These are phyloP conservation scores for Triops cancriformis DNA, from an alignment of 1,140 invertebrate species.

Conservation along the genomic window DNA sequence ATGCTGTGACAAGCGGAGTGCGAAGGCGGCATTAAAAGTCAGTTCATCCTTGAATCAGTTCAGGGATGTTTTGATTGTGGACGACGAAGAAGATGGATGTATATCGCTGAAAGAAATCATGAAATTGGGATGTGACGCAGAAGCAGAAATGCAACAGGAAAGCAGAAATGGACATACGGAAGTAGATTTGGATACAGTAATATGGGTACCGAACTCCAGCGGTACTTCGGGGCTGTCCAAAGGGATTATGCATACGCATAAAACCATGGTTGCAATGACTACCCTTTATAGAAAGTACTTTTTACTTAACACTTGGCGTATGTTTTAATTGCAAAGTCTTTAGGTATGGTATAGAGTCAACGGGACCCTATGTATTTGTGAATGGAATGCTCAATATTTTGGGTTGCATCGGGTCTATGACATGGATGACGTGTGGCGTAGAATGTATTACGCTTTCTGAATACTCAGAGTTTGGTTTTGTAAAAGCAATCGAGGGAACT, in stretches of 20 bases:
- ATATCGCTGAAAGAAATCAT: neutral
- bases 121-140: neutral
- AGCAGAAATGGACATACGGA: neutral
- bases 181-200: conserved; percentile 16
- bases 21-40: neutral
- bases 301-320: neutral
- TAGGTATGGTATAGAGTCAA: neutral
- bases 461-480: neutral
- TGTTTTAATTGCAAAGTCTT: neutral
- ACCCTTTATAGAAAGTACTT: neutral
- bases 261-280: conserved; percentile 5
- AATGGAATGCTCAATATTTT: conserved; percentile 1
- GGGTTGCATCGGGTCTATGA: neutral
- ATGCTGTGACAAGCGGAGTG: neutral
- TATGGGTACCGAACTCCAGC: conserved; percentile 29
- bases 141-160: neutral
- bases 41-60: neutral
- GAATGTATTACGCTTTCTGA: neutral
- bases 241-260: conserved; percentile 35
- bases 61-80: neutral
- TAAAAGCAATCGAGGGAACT: neutral
- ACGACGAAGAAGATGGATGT: neutral
- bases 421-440: neutral
- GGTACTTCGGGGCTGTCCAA: conserved; percentile 31
- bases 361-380: neutral